Conservation (phyloP, 2,113 vertebrate genomes). For the Rhinopithecus roxellana region DNA sequence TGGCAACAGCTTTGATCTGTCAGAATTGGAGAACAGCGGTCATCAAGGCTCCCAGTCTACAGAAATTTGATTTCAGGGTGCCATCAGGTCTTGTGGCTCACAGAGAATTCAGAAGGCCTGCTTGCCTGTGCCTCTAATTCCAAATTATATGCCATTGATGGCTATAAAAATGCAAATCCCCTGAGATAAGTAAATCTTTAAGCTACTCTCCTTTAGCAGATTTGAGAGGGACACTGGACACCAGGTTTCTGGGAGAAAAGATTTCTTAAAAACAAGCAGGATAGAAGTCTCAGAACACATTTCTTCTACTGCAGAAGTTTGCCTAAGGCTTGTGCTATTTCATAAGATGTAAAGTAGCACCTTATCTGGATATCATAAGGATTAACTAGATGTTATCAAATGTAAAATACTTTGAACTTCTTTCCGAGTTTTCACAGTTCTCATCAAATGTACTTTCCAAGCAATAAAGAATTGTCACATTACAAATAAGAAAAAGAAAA, state of each 20-base stretch:
- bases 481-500: neutral
- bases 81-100: neutral
- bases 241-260: neutral
- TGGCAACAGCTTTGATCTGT: slow-evolving; percentile 1
- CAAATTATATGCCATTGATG: neutral
- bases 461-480: slow-evolving; percentile 11
- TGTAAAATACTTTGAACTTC: slow-evolving; percentile 35
- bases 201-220: neutral
- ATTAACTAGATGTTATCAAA: slow-evolving; percentile 31
- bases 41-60: neutral
- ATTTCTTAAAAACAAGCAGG: neutral
- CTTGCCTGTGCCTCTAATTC: neutral
- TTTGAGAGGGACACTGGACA: neutral
- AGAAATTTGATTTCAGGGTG: slow-evolving; percentile 13
- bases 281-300: neutral
- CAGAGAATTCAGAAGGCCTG: neutral
- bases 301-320: neutral
- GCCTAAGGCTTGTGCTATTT: neutral
- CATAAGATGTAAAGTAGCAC: neutral
- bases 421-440: slow-evolving; percentile 10
- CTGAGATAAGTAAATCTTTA: neutral
- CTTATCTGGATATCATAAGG: neutral
- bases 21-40: neutral
- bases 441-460: slow-evolving; percentile 36
- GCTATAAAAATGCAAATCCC: neutral